A percentile compares a stretch with the other conserved stretches of the same genome.
These are phyloP conservation scores for Lepeophtheirus salmonis DNA, from an alignment of 1,140 invertebrate species.

Conservation along the genomic window DNA sequence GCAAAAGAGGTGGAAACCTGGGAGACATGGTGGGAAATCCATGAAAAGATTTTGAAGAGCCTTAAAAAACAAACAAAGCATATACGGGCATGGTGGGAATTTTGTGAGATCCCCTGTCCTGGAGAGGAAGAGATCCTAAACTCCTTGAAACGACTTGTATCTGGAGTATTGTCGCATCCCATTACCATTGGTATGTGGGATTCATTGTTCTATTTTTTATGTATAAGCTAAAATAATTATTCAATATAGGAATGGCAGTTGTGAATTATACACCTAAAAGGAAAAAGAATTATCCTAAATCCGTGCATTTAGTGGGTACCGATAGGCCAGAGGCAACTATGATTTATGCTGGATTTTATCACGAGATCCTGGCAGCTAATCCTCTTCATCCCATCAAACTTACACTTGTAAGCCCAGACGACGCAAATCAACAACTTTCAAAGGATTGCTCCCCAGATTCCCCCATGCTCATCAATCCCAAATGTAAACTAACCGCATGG, in stretches of 20 bases:
- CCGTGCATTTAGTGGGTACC: conserved; percentile 16
- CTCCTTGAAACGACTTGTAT: background rate
- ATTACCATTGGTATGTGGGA: conserved; percentile 16
- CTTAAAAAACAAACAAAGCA: conserved; percentile 7
- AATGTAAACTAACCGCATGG: conserved; percentile 17
- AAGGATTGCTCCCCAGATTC: conserved; percentile 9
- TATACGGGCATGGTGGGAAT: conserved; percentile 14
- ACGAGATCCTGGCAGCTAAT: conserved; percentile 13
- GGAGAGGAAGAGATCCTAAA: conserved; percentile 12
- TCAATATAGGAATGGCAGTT: conserved; percentile 1
- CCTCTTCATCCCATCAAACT: conserved; percentile 15
- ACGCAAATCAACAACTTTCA: conserved; percentile 6
- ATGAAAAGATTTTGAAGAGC: conserved; percentile 10
- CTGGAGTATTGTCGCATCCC: conserved; percentile 14
- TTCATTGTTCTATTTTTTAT: too few species aligned
- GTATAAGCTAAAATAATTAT: too few species aligned
- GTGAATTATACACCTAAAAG: conserved; percentile 11
- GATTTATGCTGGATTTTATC: conserved; percentile 18
- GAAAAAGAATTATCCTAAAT: conserved; percentile 17
- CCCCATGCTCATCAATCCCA: conserved; percentile 16
- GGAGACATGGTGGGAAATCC: conserved; percentile 16
- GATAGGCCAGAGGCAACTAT: conserved; percentile 17
- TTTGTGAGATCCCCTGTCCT: background rate
- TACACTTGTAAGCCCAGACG: conserved; percentile 11
- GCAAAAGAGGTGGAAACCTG: conserved; percentile 14